phyloP scores from a whole-genome alignment of 2,113 vertebrate species.

The Lophotis ruficrista region DNA sequence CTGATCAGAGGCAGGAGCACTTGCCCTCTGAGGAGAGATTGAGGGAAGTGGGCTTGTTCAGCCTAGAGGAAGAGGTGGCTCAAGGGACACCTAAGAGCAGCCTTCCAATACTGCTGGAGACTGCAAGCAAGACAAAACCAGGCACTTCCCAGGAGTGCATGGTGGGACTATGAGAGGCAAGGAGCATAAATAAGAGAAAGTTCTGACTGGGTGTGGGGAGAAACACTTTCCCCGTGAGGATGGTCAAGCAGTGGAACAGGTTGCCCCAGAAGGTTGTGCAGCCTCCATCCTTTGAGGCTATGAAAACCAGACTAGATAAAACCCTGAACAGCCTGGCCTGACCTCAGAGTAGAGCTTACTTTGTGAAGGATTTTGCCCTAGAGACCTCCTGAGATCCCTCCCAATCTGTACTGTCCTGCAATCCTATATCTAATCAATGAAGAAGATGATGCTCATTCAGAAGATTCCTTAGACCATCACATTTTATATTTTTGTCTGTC shows the following conservation, averaged over 20 bases:
- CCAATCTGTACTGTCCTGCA: background rate
- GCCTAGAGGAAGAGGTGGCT: background rate
- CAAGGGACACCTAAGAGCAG: background rate
- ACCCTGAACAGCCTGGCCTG: background rate
- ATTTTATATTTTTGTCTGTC: background rate
- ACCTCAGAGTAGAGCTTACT: background rate
- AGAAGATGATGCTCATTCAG: background rate
- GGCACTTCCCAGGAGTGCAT: rapidly evolving
- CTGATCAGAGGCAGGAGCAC: background rate
- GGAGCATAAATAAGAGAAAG: background rate
- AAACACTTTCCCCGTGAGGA: background rate
- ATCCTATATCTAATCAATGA: background rate
- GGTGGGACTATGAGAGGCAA: background rate
- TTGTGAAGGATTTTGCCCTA: background rate
- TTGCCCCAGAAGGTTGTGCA: background rate
- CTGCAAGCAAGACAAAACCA: background rate
- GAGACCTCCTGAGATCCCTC: background rate
- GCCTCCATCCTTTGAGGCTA: rapidly evolving
- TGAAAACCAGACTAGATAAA: background rate
- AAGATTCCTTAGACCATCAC: background rate
- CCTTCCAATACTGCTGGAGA: background rate
- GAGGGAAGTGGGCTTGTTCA: background rate
- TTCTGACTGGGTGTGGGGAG: background rate
- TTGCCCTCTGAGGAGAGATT: background rate
- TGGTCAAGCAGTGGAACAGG: background rate